phyloP scores from a whole-genome alignment of 2,888 invertebrate species.

The Clepsis dumicolana region DNA sequence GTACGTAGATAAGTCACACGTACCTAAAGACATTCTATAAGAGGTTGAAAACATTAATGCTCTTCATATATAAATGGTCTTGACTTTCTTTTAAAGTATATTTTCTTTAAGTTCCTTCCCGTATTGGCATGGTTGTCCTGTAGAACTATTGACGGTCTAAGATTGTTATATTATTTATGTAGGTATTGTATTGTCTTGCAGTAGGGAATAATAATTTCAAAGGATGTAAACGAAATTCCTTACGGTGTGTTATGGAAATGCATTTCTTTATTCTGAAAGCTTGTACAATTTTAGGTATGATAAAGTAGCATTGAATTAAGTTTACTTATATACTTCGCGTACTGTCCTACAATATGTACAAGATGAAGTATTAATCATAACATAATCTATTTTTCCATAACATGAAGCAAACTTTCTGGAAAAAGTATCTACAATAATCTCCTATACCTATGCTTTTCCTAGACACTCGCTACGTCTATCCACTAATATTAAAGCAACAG shows the following conservation, averaged over 20 bases:
- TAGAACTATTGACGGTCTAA: conserved; percentile 27
- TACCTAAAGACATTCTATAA: neutral
- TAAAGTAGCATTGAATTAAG: neutral
- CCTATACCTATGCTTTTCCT: neutral
- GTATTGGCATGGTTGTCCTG: conserved; percentile 44
- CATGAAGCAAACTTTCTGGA: too few species aligned
- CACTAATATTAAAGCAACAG: neutral
- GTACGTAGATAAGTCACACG: neutral
- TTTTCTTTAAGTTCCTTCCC: conserved; percentile 27
- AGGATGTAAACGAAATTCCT: conserved; percentile 6
- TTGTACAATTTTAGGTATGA: neutral
- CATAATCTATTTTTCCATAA: too few species aligned
- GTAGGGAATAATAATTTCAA: neutral
- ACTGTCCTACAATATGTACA: too few species aligned
- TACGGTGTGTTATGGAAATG: conserved; percentile 23
- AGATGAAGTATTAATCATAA: too few species aligned
- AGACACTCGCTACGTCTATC: neutral
- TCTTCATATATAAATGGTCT: neutral
- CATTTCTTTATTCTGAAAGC: neutral
- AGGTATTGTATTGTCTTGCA: neutral
- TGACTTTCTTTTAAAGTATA: neutral
- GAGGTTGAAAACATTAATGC: neutral
- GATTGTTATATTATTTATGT: neutral
- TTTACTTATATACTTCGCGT: too few species aligned
- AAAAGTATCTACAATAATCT: too few species aligned